Evolutionary conservation across 2,888 invertebrate species (phyloP), one percentile per base, ranked within the genome.

Genomic region (Neoascia interrupta): DNA sequence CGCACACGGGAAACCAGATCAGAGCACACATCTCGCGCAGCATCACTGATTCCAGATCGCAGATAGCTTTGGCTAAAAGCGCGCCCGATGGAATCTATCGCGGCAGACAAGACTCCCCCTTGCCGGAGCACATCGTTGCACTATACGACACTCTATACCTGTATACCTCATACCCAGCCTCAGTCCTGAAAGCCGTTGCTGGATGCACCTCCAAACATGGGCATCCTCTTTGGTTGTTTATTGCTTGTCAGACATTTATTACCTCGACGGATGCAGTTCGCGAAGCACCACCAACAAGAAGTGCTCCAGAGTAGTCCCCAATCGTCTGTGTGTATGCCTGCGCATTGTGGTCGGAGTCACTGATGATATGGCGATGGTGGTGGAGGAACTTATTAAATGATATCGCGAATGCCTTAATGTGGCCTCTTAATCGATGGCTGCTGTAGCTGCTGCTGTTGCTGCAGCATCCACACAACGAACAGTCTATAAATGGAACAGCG

Each of bases 201-300:
- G 8, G 68, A 58, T 74, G 74, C 69, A 61, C 63, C 66, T 60
- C 73, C 75, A 68, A 81, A 81, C 69, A 76, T 76, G 81, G 81
- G 81, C 81, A 81, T 82, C 81, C 79, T 76, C 74, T 74, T 73
- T 76, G 81, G 82, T 82, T 82, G 82, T 82, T 82, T 82, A 82
- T 82, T 82, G 81, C 82, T 82, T 82, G 82, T 82, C 82, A 82
- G 82, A 82, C 82, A 82, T 82, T 82, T 82, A 82, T 82, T 82
- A 76, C 82, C 64, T 66, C 79, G 66, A 79, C 72, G 73, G 61
- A 73, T 79, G 73, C 73, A 79, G 61, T 66, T 47, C 60, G 53
- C 45, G 47, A n/a, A 28, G 26, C 19, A 45, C 11, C 66, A 41
- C 26, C 58, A 26, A 26, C 34, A 60, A 66, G 69, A 68, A 69